phyloP scores from a whole-genome alignment of 2,888 invertebrate species.

The Phaedon cochleariae region DNA sequence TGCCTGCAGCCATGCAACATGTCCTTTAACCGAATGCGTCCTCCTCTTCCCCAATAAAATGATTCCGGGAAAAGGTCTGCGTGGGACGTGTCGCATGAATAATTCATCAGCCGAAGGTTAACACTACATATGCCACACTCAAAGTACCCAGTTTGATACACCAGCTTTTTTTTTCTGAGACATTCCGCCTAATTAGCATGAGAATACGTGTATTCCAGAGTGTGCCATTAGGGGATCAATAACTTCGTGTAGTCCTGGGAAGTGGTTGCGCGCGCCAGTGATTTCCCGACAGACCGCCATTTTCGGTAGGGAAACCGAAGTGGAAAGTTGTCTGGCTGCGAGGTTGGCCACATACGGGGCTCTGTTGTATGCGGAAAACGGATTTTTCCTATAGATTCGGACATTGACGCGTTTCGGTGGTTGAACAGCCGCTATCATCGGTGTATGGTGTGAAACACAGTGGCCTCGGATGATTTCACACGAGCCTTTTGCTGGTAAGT shows the following conservation, averaged over 20 bases:
- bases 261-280: slow-evolving; percentile 51
- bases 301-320: slow-evolving; percentile 55
- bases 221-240: slow-evolving; percentile 55
- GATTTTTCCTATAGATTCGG: not conserved
- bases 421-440: slow-evolving; percentile 31
- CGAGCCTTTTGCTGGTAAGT: slow-evolving; percentile 56
- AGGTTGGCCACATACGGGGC: slow-evolving; percentile 44
- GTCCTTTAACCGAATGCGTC: no score
- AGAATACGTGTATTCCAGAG: slow-evolving; percentile 44
- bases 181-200: slow-evolving; percentile 45
- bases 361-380: slow-evolving; percentile 52
- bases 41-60: no score
- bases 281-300: slow-evolving; percentile 52
- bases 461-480: slow-evolving; percentile 63
- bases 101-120: no score
- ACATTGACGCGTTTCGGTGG: slow-evolving; percentile 23
- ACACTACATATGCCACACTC: no score
- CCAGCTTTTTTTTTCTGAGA: slow-evolving; percentile 16
- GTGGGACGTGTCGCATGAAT: no score
- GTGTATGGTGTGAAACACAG: slow-evolving; percentile 63
- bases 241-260: slow-evolving; percentile 57
- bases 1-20: no score
- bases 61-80: no score
- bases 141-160: no score
- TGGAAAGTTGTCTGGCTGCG: slow-evolving; percentile 50